phyloP scores from a whole-genome alignment of 2,113 vertebrate genomes.

The Gadus chalcogrammus region DNA sequence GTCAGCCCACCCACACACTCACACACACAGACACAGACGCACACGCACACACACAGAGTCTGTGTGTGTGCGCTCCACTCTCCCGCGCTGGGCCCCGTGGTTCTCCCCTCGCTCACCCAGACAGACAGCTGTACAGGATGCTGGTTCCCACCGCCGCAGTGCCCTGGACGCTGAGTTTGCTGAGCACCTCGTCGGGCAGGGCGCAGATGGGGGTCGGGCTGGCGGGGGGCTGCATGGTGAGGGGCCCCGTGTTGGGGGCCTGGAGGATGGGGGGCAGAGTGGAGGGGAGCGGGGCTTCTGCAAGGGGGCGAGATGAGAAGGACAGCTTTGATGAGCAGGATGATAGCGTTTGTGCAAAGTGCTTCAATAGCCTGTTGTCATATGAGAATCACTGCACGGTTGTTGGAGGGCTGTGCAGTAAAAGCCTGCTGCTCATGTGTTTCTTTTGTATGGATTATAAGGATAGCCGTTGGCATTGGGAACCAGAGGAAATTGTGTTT shows the following conservation, averaged over 20 bases:
- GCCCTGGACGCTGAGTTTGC: slow-evolving; percentile 64
- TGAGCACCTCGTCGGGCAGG: slow-evolving; percentile 57
- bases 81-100: no score
- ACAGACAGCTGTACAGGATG: slow-evolving; percentile 70
- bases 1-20: neutral
- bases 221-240: slow-evolving; percentile 26
- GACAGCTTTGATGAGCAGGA: no score
- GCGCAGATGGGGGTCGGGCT: slow-evolving; percentile 48
- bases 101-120: slow-evolving; percentile 61
- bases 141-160: slow-evolving; percentile 54
- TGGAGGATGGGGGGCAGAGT: neutral
- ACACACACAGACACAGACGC: neutral
- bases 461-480: no score
- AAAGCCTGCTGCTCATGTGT: no score
- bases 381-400: no score
- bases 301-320: no score
- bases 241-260: neutral
- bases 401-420: no score
- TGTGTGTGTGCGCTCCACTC: no score
- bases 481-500: no score
- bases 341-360: no score
- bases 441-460: no score
- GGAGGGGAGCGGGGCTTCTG: slow-evolving; percentile 9
- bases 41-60: neutral
- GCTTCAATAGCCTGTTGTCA: no score